Evolutionary conservation across 2,797 vertebrate genomes (phyloP), one percentile per base, ranked within the genome.

Genomic region (Telmatherina bonti): DNA sequence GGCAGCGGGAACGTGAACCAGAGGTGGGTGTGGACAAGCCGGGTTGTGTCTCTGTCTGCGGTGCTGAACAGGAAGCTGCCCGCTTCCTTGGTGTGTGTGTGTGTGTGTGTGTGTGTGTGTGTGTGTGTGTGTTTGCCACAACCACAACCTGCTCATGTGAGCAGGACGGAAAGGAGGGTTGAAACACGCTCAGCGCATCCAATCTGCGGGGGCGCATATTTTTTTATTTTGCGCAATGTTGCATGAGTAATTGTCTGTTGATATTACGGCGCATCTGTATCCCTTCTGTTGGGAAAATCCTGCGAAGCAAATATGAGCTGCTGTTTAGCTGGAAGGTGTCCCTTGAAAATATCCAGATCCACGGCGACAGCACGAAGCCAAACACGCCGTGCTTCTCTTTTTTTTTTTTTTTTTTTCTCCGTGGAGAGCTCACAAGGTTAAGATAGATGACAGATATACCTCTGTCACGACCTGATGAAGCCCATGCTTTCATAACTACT

Each of bases 241-340:
- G 81, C 90, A 41, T 83, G 90, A 90, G 75, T 88, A 88, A 90
- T 84, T 70, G 84, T 78, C 74, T 92, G 89, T 92, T 93, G 84
- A 91, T 75, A 85, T 89, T 84, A 85, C 74, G 7, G 71, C 77
- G 84, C 89, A 88, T 93, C 91, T 91, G 91, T 82, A 92, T 92
- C 84, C 84, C 81, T 71, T 89, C 89, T 85, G 86, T 45, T 84
- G 47, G 66, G n/a, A 78, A 70, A 68, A 73, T 2, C 24, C 61
- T 56, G 72, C 53, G 75, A 64, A 83, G 72, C 55, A 52, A 64
- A 76, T 29, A 67, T 0, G 79, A 79, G 71, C 71, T 56, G 79
- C 59, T 2, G 69, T 59, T 70, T 70, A 74, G 66, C 75, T 67
- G 38, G 74, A 71, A 31, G 78, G 61, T 59, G 66, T 43, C 54